A percentile compares a stretch with the other conserved stretches of the same genome.
Evolutionary conservation across 2,113 vertebrate species (phyloP).

Genomic region (Vulpes lagopus): DNA sequence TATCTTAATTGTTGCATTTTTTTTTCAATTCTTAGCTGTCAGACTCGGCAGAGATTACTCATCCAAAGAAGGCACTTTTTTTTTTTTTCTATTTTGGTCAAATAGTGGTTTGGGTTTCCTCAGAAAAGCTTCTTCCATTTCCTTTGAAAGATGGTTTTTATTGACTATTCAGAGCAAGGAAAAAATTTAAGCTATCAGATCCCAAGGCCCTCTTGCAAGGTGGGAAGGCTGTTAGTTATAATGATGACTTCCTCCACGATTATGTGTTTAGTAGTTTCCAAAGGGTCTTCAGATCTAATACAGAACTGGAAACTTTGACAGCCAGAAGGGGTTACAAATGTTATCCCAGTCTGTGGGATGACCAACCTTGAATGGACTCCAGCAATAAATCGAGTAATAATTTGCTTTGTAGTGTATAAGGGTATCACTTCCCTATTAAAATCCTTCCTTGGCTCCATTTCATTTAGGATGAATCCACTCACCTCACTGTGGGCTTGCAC

Average conservation of each 20-base stretch:
- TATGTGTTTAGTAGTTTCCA: background rate
- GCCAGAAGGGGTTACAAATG: background rate
- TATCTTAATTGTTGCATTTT: background rate
- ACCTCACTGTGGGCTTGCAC: background rate
- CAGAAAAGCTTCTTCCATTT: constrained; percentile 7
- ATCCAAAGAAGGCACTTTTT: background rate
- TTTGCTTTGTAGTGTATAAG: background rate
- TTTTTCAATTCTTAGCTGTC: constrained; percentile 21
- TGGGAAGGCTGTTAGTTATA: too few relatives aligned
- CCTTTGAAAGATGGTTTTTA: constrained; percentile 17
- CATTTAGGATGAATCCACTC: background rate
- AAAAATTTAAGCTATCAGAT: background rate
- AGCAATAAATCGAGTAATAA: background rate
- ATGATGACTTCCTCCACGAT: background rate
- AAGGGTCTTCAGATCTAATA: background rate
- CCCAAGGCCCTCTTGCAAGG: background rate
- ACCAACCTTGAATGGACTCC: too few relatives aligned
- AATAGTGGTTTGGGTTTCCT: constrained; percentile 60
- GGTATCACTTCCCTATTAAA: rapidly evolving
- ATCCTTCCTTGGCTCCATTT: background rate
- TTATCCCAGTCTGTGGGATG: background rate
- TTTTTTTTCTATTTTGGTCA: constrained; percentile 60
- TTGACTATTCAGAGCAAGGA: background rate
- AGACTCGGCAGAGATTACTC: constrained; percentile 55
- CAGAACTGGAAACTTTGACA: background rate